Evolutionary conservation across 1,140 invertebrate species (phyloP).

Genomic region (Bombus confusus): DNA sequence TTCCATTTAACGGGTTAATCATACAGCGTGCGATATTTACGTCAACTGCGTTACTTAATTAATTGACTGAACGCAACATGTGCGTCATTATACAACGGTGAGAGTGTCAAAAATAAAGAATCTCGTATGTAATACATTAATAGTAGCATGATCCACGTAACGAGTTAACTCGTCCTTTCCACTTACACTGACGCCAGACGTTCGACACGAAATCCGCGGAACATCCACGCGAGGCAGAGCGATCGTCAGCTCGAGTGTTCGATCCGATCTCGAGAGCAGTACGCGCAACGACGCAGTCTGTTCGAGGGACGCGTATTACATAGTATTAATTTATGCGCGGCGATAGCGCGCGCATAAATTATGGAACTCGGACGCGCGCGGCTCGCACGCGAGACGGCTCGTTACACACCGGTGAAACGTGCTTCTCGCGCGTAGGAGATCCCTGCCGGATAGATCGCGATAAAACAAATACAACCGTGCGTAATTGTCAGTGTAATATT

Average conservation of each 20-base stretch:
- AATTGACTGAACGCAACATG: too few relatives aligned
- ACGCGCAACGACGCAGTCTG: constrained; percentile 23
- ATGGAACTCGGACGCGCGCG: constrained; percentile 36
- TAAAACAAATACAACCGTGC: constrained; percentile 29
- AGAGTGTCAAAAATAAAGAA: too few relatives aligned
- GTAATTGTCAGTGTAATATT: constrained; percentile 31
- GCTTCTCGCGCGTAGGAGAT: neutral
- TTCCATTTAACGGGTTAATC: too few relatives aligned
- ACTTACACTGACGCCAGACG: constrained; percentile 24
- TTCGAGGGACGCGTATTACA: constrained; percentile 24
- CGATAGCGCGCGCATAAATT: constrained; percentile 52
- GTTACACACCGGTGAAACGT: constrained; percentile 54
- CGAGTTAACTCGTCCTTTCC: neutral
- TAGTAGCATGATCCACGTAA: neutral
- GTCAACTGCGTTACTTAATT: too few relatives aligned
- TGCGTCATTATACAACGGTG: too few relatives aligned
- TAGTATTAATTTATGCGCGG: constrained; percentile 57
- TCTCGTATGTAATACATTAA: too few relatives aligned
- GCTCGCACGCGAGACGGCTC: constrained; percentile 41
- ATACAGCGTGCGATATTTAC: too few relatives aligned
- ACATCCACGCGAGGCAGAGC: constrained; percentile 30
- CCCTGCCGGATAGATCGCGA: constrained; percentile 34
- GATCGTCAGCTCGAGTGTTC: constrained; percentile 39
- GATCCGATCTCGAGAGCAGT: constrained; percentile 51
- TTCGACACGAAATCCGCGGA: constrained; percentile 53